Evolutionary conservation across 2,888 invertebrate genomes (phyloP).

Genomic region (Tribolium freemani): DNA sequence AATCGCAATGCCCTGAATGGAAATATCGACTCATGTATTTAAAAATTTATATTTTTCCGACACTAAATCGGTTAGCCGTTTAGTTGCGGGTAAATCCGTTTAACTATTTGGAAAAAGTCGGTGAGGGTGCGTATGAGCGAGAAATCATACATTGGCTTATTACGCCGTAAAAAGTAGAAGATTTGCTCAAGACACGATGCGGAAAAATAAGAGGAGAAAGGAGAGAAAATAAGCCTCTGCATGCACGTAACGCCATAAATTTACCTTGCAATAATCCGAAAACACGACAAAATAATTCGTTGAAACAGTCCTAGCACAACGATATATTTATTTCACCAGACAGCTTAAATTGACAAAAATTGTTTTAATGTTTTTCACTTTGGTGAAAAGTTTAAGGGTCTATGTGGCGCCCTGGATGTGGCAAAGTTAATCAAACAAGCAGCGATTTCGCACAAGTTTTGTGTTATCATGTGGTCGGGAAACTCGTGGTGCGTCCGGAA

Average conservation of each 20-base stretch:
- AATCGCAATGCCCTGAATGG: neutral
- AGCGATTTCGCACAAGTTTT: neutral
- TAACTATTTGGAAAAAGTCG: neutral
- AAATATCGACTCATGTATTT: slow-evolving; percentile 11
- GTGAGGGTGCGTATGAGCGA: neutral
- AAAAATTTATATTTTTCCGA: slow-evolving; percentile 4
- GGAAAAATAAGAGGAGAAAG: slow-evolving; percentile 3
- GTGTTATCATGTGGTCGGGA: slow-evolving; percentile 34
- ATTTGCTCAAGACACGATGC: neutral
- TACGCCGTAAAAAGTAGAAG: neutral
- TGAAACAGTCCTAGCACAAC: slow-evolving; percentile 30
- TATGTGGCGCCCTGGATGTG: neutral
- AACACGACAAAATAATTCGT: slow-evolving; percentile 39
- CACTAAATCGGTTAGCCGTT: slow-evolving; percentile 2
- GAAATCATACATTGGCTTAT: slow-evolving; percentile 7
- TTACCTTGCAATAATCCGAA: slow-evolving; percentile 47
- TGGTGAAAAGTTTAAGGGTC: slow-evolving; percentile 8
- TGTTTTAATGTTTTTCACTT: slow-evolving; percentile 4
- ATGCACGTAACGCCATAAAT: slow-evolving; percentile 37
- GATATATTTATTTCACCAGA: slow-evolving; percentile 18
- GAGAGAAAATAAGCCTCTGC: neutral
- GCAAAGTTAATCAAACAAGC: slow-evolving; percentile 14
- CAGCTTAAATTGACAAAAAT: neutral
- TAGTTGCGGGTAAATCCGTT: neutral
- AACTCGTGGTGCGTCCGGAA: slow-evolving; percentile 41